Base-by-base conservation (phyloP, 1,140 invertebrate genomes). In the Druon quercuslanigerum region DNA sequence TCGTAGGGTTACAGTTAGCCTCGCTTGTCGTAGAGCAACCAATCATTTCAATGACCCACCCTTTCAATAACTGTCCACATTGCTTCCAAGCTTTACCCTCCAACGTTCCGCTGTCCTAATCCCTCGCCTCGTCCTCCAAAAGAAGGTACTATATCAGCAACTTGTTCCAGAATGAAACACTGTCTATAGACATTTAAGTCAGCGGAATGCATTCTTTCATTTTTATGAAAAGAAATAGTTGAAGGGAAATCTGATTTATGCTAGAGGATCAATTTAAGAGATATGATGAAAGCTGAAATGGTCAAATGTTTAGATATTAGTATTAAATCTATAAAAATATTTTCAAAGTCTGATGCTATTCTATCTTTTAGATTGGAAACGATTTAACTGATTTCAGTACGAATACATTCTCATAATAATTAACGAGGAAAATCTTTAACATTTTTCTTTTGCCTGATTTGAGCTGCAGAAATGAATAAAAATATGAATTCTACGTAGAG, bases 21-120 rank as follows among this genome's bases (percentile, higher is more conserved):
- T 17, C 57, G 54, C 50, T 17, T 71, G 54, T 40, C 52, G 46
- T 11, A n/a, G 74, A 25, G 50, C 75, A 80, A 82, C 17, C 80
- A 79, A 84, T 84, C 74, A 73, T 79, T 75, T 66, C 33, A 74
- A 75, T 79, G 51, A 73, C 77, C 51, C 78, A 71, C 54, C 60
- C 13, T 40, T 40, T 33, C n/a, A 66, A 66, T 66, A 66, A 66
- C 60, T 66, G 60, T 66, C 60, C 60, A 33, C 60, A 66, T 66
- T 66, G 25, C 60, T 66, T n/a, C 60, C 60, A 14, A 66, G 40
- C 60, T 66, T 40, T 66, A 66, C 33, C 60, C 19, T 40, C 33
- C 60, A 16, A 40, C 60, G 60, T 66, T 66, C 60, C 57, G 20
- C 2, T 60, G 57, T 40, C 16, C 20, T 12, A 60, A 16, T 33